These are phyloP conservation scores for Triplophysa rosa DNA, from an alignment of 2,113 vertebrate species.

Conservation along the genomic window DNA sequence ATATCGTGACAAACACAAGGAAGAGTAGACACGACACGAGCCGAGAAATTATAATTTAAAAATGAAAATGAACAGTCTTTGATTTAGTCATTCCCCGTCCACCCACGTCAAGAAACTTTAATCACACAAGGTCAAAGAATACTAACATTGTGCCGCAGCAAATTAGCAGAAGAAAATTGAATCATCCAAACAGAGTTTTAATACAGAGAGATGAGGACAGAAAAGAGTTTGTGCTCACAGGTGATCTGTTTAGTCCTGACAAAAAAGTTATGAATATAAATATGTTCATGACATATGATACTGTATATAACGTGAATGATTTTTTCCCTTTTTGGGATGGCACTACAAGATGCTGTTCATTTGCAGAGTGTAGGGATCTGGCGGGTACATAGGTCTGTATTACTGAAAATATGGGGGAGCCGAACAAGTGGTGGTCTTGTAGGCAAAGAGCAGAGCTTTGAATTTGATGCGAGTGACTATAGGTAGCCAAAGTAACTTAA, in stretches of 20 bases:
- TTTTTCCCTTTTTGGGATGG: too few relatives aligned
- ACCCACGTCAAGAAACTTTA: neutral
- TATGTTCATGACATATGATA: too few relatives aligned
- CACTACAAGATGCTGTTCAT: too few relatives aligned
- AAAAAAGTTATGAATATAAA: neutral
- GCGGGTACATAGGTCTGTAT: too few relatives aligned
- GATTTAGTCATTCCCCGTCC: neutral
- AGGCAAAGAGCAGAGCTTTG: too few relatives aligned
- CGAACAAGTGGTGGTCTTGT: too few relatives aligned
- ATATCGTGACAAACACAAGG: neutral
- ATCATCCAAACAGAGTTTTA: conserved; percentile 9
- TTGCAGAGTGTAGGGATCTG: too few relatives aligned
- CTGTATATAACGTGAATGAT: too few relatives aligned
- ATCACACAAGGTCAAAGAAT: conserved; percentile 31
- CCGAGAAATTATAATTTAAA: neutral
- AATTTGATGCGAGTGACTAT: too few relatives aligned
- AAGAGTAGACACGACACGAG: neutral
- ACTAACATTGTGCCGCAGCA: neutral
- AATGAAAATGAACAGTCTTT: conserved; percentile 9
- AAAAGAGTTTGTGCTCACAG: neutral
- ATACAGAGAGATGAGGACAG: conserved; percentile 6
- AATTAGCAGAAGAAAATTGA: conserved; percentile 31
- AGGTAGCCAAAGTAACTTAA: too few relatives aligned
- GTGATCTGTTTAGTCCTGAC: neutral
- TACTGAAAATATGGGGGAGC: too few relatives aligned